phyloP scores from a whole-genome alignment of 2,797 vertebrate species.

The Decapterus maruadsi region DNA sequence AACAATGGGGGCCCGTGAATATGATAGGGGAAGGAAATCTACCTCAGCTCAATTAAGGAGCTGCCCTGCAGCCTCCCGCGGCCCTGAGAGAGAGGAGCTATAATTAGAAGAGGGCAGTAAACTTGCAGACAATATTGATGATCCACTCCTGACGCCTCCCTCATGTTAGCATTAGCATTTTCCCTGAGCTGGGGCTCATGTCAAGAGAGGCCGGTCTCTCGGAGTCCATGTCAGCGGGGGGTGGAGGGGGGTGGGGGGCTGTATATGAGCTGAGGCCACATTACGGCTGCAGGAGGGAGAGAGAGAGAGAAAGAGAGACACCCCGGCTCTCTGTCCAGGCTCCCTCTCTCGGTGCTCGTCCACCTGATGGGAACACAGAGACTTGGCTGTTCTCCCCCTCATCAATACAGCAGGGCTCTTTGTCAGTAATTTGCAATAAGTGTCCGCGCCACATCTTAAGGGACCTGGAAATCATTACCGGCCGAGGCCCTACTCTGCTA shows the following conservation, averaged over 20 bases:
- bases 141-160: slow-evolving; percentile 79
- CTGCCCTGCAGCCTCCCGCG: slow-evolving; percentile 68
- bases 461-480: slow-evolving; percentile 97
- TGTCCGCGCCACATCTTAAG: slow-evolving; percentile 94
- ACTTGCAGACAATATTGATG: slow-evolving; percentile 90
- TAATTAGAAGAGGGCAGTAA: slow-evolving; percentile 85
- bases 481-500: slow-evolving; percentile 91
- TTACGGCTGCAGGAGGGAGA: slow-evolving; percentile 57
- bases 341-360: slow-evolving; percentile 86
- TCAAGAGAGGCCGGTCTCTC: slow-evolving; percentile 75
- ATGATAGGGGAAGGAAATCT: slow-evolving; percentile 67
- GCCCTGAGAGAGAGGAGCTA: slow-evolving; percentile 76
- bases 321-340: slow-evolving; percentile 47
- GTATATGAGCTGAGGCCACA: slow-evolving; percentile 63
- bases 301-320: slow-evolving; percentile 45
- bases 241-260: slow-evolving; percentile 34
- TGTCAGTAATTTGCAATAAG: slow-evolving; percentile 99
- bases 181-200: slow-evolving; percentile 69
- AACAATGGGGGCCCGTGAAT: slow-evolving; percentile 69
- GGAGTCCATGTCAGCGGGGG: slow-evolving; percentile 66
- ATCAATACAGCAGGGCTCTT: slow-evolving; percentile 96
- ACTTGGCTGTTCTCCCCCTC: slow-evolving; percentile 90
- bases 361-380: slow-evolving; percentile 92
- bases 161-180: slow-evolving; percentile 83
- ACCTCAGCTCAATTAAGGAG: slow-evolving; percentile 79